Conservation (phyloP, 2,113 vertebrate species). For the Vulpes lagopus region DNA sequence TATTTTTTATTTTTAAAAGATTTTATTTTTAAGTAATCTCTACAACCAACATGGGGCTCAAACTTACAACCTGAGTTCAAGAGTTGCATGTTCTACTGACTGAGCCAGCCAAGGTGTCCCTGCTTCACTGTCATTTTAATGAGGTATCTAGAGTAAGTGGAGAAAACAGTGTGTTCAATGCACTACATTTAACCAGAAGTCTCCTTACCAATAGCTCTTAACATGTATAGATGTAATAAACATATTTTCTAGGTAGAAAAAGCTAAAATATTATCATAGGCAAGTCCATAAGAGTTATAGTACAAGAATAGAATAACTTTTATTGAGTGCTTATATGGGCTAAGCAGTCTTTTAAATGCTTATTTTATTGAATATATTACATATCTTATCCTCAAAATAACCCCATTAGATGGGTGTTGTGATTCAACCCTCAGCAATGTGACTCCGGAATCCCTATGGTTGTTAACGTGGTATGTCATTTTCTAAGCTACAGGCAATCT, state of each 20-base stretch:
- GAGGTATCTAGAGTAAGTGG: background rate
- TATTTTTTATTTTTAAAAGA: background rate
- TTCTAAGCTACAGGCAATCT: slow-evolving; percentile 19
- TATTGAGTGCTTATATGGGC: background rate
- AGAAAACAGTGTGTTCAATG: background rate
- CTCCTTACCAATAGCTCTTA: slow-evolving; percentile 10
- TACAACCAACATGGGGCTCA: background rate
- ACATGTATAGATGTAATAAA: background rate
- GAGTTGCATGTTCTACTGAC: background rate
- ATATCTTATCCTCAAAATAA: slow-evolving; percentile 12
- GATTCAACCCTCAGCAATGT: background rate
- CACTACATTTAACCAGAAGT: background rate
- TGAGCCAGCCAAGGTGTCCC: background rate
- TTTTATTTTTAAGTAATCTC: background rate
- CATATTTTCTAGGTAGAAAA: slow-evolving; percentile 32
- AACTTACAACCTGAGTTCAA: background rate
- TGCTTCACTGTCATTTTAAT: slow-evolving; percentile 37
- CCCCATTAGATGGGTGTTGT: background rate
- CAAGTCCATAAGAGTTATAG: slow-evolving; percentile 28
- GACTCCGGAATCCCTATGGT: background rate
- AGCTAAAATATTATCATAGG: background rate
- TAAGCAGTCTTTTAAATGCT: background rate
- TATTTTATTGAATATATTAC: background rate
- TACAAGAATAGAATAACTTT: background rate
- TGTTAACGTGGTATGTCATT: background rate